These are phyloP conservation scores for Leistus spinibarbis DNA, from an alignment of 2,888 invertebrate species.

Conservation along the genomic window DNA sequence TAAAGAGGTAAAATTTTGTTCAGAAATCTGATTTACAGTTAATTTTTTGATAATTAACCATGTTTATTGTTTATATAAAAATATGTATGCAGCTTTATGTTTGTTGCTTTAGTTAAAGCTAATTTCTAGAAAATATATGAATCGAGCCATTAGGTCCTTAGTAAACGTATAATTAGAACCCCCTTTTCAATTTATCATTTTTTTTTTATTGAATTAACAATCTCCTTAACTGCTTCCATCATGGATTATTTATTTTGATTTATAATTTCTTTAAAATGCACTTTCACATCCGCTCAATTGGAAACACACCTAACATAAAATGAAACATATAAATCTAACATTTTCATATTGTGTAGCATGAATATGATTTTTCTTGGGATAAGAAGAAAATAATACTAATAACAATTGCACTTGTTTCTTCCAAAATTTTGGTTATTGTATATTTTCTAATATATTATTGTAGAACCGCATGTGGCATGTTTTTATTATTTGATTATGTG, in stretches of 20 bases:
- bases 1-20: no score
- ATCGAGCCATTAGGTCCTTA: neutral
- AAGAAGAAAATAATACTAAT: neutral
- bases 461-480: neutral
- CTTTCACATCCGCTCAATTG: neutral
- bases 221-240: neutral
- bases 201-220: neutral
- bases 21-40: no score
- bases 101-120: no score
- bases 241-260: neutral
- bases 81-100: no score
- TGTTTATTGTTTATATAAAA: no score
- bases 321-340: conserved; percentile 7
- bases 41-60: no score
- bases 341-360: neutral
- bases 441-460: neutral
- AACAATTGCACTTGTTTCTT: neutral
- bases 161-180: neutral
- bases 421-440: neutral
- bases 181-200: neutral
- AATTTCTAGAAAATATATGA: no score
- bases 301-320: neutral
- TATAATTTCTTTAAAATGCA: neutral
- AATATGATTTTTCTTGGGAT: neutral
- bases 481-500: neutral